Conservation (phyloP, 2,797 vertebrate genomes). For the Aeoliscus strigatus region DNA sequence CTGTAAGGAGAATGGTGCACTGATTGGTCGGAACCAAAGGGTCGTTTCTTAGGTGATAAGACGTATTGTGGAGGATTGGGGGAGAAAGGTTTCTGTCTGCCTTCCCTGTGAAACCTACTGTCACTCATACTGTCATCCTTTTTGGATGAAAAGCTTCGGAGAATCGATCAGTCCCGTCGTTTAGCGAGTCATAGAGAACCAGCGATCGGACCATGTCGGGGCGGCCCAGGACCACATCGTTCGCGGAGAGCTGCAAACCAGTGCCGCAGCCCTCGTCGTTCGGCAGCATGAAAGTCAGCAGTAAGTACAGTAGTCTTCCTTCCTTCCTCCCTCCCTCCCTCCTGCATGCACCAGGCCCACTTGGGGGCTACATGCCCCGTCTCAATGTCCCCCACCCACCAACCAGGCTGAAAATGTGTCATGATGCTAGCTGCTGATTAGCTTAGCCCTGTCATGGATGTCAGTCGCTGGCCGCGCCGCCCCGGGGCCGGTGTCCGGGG, state of each 20-base stretch:
- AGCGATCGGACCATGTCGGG: conserved; percentile 88
- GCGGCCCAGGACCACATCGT: conserved; percentile 98
- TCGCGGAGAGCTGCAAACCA: conserved; percentile 98
- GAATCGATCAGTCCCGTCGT: conserved; percentile 45
- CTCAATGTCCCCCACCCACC: conserved; percentile 5
- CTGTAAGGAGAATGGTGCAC: conserved; percentile 55
- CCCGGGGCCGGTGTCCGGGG: conserved; percentile 38
- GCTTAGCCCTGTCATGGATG: conserved; percentile 39
- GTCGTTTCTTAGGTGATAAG: conserved; percentile 39
- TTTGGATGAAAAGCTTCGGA: conserved; percentile 66
- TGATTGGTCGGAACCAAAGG: conserved; percentile 53
- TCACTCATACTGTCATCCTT: conserved; percentile 43
- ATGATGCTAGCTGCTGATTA: conserved; percentile 35
- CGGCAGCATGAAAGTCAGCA: conserved; percentile 99
- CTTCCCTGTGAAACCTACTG: conserved; percentile 31
- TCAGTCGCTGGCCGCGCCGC: conserved; percentile 34
- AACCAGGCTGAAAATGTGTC: conserved; percentile 19
- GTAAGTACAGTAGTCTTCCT: conserved; percentile 80
- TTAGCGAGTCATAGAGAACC: conserved; percentile 54
- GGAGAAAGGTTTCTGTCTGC: conserved; percentile 34
- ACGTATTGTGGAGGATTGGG: conserved; percentile 39
- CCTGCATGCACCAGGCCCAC: conserved; percentile 36
- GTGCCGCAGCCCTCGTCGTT: conserved; percentile 97
- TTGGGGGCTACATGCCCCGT: conserved; percentile 12
- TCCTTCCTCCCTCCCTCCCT: no score